These are phyloP conservation scores for Tiliacea aurago DNA, from an alignment of 2,888 invertebrate species.

Conservation along the genomic window DNA sequence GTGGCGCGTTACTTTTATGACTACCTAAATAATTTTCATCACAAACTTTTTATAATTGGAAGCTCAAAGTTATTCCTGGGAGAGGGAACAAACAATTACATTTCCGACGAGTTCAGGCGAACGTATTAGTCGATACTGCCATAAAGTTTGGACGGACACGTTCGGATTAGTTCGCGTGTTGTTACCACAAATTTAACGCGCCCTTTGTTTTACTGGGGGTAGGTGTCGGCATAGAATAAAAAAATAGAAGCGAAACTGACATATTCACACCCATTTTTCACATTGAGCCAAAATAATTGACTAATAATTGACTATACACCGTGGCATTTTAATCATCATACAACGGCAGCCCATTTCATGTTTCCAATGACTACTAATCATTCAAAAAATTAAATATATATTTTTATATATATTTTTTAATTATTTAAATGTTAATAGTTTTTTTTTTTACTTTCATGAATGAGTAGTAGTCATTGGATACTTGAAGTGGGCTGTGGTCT, in stretches of 20 bases:
- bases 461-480: too few relatives aligned
- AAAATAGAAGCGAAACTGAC: slow-evolving; percentile 4
- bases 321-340: too few relatives aligned
- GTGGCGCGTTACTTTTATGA: too few relatives aligned
- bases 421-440: too few relatives aligned
- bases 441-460: too few relatives aligned
- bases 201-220: slow-evolving; percentile 25
- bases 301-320: too few relatives aligned
- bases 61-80: background rate
- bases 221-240: slow-evolving; percentile 1
- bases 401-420: too few relatives aligned
- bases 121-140: slow-evolving; percentile 49
- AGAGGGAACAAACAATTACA: slow-evolving; percentile 34
- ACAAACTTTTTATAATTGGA: slow-evolving; percentile 21
- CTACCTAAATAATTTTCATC: background rate
- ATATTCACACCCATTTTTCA: background rate
- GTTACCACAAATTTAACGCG: slow-evolving; percentile 51
- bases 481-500: too few relatives aligned
- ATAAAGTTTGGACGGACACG: slow-evolving; percentile 55
- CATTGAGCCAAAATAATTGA: background rate
- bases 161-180: slow-evolving; percentile 59
- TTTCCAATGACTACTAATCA: too few relatives aligned
- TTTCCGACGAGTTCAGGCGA: slow-evolving; percentile 29
- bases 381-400: too few relatives aligned
- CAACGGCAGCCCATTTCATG: too few relatives aligned